Base-by-base conservation (phyloP, 2,888 invertebrate species). In the Oasisia sp. region DNA sequence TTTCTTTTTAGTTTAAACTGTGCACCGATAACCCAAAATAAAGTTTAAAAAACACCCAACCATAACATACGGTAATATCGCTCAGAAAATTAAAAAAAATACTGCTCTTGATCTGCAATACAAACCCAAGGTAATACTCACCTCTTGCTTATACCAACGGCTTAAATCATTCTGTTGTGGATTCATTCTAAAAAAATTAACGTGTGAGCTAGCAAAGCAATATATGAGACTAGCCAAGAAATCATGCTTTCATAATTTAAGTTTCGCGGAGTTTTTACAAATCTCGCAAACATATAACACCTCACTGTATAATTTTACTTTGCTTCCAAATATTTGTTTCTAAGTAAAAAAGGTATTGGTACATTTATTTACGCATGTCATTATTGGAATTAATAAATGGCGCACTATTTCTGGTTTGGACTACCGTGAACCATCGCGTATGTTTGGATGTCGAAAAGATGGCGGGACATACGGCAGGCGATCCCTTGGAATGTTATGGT, bases 381-480 rank as follows among this genome's bases (percentile, higher is more conserved):
- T 74, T 74, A 74, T 19, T 74, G 14, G n/a, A 74, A 74, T 74
- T 19, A 74, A 74, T 74, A 74, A 74, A 74, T 56, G 8, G 11
- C 1, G 56, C 56, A 56, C 19, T 56, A 56, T 74, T 74, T 74
- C 19, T n/a, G 74, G 74, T 74, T 74, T n/a, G n/a, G n/a, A n/a
- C n/a, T 19, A 74, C 74, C 74, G n/a, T 74, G 74, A 74, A 27
- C 74, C 74, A n/a, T 50, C 32, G 45, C 74, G 19, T 74, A 74
- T 74, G 74, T 74, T 74, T 74, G 74, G 19, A 74, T 27, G 74
- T 74, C 27, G 74, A 74, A 74, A 95, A 94, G 92, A 96, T 96
- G 96, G 95, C 96, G 89, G 95, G 95, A 56, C 96, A 96, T 93
- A 95, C 95, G 89, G 96, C 96, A 91, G 96, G 96, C 32, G 95